Conservation (phyloP, 1,140 invertebrate genomes). For the Steinernema feltiae region DNA sequence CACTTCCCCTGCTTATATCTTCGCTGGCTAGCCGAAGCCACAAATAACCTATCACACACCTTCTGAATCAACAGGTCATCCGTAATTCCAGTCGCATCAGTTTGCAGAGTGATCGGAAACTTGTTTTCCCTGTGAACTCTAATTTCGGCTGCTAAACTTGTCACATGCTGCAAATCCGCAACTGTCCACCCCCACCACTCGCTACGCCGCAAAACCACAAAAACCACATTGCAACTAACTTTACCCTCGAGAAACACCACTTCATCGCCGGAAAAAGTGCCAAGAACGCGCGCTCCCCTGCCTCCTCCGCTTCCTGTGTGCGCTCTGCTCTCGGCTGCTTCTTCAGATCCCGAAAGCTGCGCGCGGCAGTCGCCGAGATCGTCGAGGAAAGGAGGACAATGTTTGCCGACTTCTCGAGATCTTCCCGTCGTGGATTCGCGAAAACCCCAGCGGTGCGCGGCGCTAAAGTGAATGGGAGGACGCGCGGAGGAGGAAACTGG, state of each 20-base stretch:
- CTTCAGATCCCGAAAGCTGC: too few species aligned
- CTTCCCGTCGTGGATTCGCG: conserved; percentile 19
- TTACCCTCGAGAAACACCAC: not conserved
- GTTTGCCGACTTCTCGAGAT: conserved; percentile 3
- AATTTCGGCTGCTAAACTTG: not conserved
- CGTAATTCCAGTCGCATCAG: too few species aligned
- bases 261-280: not conserved
- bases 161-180: not conserved
- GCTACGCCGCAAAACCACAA: too few species aligned
- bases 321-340: not conserved
- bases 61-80: too few species aligned
- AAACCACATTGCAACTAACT: not conserved
- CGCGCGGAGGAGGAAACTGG: not conserved
- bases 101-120: too few species aligned
- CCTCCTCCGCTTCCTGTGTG: not conserved
- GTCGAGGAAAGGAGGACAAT: not conserved
- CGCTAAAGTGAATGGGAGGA: not conserved
- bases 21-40: too few species aligned
- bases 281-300: not conserved
- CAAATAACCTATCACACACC: too few species aligned
- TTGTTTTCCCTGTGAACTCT: too few species aligned
- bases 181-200: too few species aligned
- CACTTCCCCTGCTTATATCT: too few species aligned
- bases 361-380: not conserved
- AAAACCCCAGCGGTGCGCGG: not conserved